Base-by-base conservation (phyloP, 1,140 invertebrate genomes). In the Drosophila repleta region DNA sequence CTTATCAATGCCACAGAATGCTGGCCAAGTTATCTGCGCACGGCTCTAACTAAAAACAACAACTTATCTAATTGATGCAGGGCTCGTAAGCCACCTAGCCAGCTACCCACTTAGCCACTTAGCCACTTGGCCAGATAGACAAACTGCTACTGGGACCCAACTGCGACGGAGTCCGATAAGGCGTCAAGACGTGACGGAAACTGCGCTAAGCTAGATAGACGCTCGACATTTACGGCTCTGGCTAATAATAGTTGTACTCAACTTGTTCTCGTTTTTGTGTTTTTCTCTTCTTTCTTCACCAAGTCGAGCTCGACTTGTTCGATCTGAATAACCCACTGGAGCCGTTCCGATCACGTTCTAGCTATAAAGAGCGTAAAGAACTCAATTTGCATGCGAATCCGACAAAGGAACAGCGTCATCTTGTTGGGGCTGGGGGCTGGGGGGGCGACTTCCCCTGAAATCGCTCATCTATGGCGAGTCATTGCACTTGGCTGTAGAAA, bases 261-360 rank as follows among this genome's bases (percentile, higher is more conserved):
- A 4, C 2, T 24, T 24, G 2, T 4, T 24, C 21, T 24, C 5
- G 13, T 24, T 6, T 24, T 46, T 13, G 2, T 5, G 7, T 29
- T 29, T 29, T 5, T 29, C 6, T 29, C 6, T 0, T 29, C 8
- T 29, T 3, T 29, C 26, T 29, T 49, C 17, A 41, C 21, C 39
- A 53, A 60, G 13, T 32, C 24, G 11, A 41, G 45, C 58, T n/a
- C n/a, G n/a, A n/a, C n/a, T 41, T n/a, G 41, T 3, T 8, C 41
- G 6, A 41, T 17, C 15, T 5, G 35, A 51, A 17, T 17, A 1
- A 20, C 26, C 32, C n/a, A 46, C 15, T 5, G 20, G 32, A 51
- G 21, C 24, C 15, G 46, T 58, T 49, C 32, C 63, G 76, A 84
- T 84, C 80, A 82, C 80, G 79, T 84, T 72, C 75, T 49, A 13